Evolutionary conservation across 2,888 invertebrate species (phyloP).

Genomic region (Serrognathus titanus): DNA sequence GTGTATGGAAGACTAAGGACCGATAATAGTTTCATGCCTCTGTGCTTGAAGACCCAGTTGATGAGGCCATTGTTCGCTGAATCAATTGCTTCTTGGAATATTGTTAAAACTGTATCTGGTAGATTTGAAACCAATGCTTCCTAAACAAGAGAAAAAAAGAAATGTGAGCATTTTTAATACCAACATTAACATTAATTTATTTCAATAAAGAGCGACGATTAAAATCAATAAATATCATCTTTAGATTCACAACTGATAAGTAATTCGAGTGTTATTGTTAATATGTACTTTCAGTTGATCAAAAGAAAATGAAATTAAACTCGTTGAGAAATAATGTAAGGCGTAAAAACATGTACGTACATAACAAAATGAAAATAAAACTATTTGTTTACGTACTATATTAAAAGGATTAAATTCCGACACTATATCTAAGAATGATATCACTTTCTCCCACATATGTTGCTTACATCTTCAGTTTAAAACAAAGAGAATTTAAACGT

Average conservation of each 20-base stretch:
- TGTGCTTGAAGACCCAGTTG: conserved; percentile 85
- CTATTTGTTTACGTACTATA: too few relatives aligned
- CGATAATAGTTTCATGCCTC: conserved; percentile 76
- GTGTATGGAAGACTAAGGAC: conserved; percentile 81
- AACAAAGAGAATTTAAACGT: too few relatives aligned
- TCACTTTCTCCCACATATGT: too few relatives aligned
- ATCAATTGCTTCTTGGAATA: conserved; percentile 91
- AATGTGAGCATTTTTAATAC: conserved; percentile 1
- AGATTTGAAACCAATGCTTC: conserved; percentile 84
- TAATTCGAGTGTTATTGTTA: not conserved
- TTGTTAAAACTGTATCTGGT: conserved; percentile 84
- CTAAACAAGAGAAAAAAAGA: conserved; percentile 49
- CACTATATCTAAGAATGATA: too few relatives aligned
- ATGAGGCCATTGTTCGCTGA: conserved; percentile 86
- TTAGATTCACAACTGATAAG: not conserved
- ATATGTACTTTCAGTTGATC: too few relatives aligned
- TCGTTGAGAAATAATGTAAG: not conserved
- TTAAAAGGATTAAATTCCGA: too few relatives aligned
- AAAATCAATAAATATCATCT: not conserved
- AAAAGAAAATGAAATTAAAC: too few relatives aligned
- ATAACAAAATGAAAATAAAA: too few relatives aligned
- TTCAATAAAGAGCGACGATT: not conserved
- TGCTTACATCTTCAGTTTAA: too few relatives aligned
- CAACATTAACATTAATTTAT: not conserved
- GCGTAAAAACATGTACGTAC: not conserved